Evolutionary conservation across 2,888 invertebrate species (phyloP), one percentile per base, ranked within the genome.

Genomic region (Timandra comae): DNA sequence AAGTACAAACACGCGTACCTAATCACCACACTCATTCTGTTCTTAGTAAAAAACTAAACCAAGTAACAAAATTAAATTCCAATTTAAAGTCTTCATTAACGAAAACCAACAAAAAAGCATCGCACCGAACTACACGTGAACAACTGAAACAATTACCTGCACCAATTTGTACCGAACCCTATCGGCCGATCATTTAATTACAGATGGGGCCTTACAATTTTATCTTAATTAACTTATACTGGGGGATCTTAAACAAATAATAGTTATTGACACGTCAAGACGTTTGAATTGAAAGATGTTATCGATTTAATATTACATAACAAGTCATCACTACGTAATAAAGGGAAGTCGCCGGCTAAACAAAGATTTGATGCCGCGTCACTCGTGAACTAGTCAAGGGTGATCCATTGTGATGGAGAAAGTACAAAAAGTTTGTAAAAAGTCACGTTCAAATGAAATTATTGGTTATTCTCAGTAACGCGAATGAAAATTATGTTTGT

Each of bases 241-340:
- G 43, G 58, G 56, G 56, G 52, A 49, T 59, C 59, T 8, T 63
- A 59, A 63, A 65, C 59, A 69, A 70, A 68, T 55, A 53, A 49
- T 50, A 54, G 49, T 42, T 50, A 58, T 54, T 55, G 62, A 71
- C 58, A 58, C 73, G 66, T 73, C 72, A 72, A 74, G n/a, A n/a
- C n/a, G 38, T 43, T 33, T 40, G 41, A 54, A 54, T 46, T 52
- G 46, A 33, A 33, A 62, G 79, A 82, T 82, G 53, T 63, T 74
- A 82, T 81, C 81, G 41, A 61, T 63, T 62, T 69, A 74, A 70
- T 71, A 65, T 75, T 73, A 75, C 71, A 75, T 64, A 78, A 76
- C 70, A 65, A 64, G 57, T 44, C 63, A 56, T 59, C 61, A 58
- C 47, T 51, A 53, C 44, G 52, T 69, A 69, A 69, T 68, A 65